phyloP scores from a whole-genome alignment of 2,888 invertebrate species.

The Dynastes maya region DNA sequence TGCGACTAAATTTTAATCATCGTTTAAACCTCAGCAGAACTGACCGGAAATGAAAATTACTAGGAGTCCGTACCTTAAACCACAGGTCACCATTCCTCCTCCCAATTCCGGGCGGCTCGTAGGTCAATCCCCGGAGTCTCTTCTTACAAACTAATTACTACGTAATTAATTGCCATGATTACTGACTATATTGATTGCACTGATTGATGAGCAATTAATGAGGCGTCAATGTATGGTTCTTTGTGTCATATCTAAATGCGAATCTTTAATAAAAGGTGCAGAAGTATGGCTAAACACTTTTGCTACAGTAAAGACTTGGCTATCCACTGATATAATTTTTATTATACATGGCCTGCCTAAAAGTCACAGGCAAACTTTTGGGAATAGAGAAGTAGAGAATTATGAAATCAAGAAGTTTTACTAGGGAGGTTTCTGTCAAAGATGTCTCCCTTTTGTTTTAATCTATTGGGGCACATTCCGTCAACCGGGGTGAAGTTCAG shows the following conservation, averaged over 20 bases:
- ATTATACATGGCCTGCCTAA: no score
- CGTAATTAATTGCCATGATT: constrained; percentile 51
- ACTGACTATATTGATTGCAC: constrained; percentile 43
- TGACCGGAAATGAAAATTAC: constrained; percentile 60
- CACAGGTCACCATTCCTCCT: constrained; percentile 53
- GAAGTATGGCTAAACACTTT: no score
- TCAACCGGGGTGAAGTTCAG: no score
- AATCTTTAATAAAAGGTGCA: constrained; percentile 34
- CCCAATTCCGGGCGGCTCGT: constrained; percentile 52
- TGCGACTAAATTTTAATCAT: constrained; percentile 34
- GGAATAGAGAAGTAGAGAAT: no score
- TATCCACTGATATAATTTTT: no score
- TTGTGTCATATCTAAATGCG: constrained; percentile 27
- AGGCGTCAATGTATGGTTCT: constrained; percentile 11
- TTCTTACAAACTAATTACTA: constrained; percentile 50
- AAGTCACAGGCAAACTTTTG: no score
- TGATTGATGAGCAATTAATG: constrained; percentile 50
- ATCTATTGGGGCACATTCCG: no score
- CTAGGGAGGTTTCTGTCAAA: no score
- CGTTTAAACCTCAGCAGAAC: constrained; percentile 7
- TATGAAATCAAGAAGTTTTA: no score
- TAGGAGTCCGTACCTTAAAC: constrained; percentile 53
- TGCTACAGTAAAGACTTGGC: no score
- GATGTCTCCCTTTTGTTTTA: no score
- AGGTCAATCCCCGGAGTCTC: constrained; percentile 41